Evolutionary conservation across 2,113 vertebrate species (phyloP).

Genomic region (Spea bombifrons): DNA sequence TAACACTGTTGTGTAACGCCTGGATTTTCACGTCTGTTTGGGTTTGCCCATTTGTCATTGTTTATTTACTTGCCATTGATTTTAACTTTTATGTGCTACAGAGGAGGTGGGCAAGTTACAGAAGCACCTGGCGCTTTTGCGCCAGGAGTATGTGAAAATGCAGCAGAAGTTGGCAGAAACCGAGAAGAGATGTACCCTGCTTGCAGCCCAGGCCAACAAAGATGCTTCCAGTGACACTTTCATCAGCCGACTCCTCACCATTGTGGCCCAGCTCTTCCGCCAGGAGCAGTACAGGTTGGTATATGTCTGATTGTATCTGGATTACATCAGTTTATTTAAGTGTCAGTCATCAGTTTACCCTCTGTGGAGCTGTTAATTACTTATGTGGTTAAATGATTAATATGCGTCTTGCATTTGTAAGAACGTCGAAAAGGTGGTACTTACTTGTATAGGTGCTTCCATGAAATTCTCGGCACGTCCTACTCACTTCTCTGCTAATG

Average conservation of each 20-base stretch:
- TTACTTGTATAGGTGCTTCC: not conserved
- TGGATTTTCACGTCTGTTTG: too few species aligned
- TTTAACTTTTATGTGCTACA: constrained; percentile 58
- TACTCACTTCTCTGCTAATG: not conserved
- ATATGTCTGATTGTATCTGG: not conserved
- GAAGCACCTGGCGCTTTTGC: constrained; percentile 93
- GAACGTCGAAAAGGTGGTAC: too few species aligned
- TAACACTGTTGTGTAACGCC: too few species aligned
- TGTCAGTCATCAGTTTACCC: too few species aligned
- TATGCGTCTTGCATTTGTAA: too few species aligned
- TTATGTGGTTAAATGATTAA: too few species aligned
- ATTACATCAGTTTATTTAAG: too few species aligned
- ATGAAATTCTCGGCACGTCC: not conserved
- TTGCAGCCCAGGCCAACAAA: constrained; percentile 79
- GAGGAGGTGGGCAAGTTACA: constrained; percentile 99
- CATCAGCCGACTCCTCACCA: constrained; percentile 85
- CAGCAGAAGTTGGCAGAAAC: constrained; percentile 94
- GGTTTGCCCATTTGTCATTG: too few species aligned
- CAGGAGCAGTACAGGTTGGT: constrained; percentile 93
- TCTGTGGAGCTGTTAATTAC: too few species aligned
- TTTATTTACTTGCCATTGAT: not conserved
- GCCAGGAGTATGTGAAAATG: constrained; percentile 98
- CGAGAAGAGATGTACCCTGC: constrained; percentile 81
- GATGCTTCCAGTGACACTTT: constrained; percentile 80
- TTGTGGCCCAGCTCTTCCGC: constrained; percentile 87